Evolutionary conservation across 2,888 invertebrate genomes (phyloP).

Genomic region (Pemphredon lugubris): DNA sequence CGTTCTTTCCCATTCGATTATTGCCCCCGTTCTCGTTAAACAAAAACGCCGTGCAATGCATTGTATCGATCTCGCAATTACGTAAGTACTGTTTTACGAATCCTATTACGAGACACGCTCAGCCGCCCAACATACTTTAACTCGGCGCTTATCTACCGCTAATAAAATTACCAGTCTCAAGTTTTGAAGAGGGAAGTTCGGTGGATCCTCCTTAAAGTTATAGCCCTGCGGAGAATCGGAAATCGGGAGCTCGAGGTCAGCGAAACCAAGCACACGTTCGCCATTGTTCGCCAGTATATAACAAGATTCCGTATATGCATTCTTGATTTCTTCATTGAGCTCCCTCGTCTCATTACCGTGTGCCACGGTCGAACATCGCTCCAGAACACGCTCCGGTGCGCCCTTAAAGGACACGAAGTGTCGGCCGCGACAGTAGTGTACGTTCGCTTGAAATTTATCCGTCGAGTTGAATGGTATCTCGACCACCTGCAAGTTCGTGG

Average conservation of each 20-base stretch:
- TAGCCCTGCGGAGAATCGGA: conserved; percentile 81
- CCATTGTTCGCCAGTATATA: conserved; percentile 70
- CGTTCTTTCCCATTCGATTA: too few relatives aligned
- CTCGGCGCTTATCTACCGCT: not conserved
- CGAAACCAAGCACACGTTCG: conserved; percentile 82
- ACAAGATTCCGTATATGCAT: conserved; percentile 93
- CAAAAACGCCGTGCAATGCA: too few relatives aligned
- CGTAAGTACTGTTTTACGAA: too few relatives aligned
- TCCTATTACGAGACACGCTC: too few relatives aligned
- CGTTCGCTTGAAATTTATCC: conserved; percentile 85
- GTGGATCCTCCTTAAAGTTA: conserved; percentile 81
- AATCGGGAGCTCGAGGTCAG: conserved; percentile 83
- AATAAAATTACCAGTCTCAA: conserved; percentile 80
- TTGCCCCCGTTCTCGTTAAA: too few relatives aligned
- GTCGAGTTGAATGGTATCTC: conserved; percentile 87
- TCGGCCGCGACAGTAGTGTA: conserved; percentile 45
- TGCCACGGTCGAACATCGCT: conserved; percentile 97
- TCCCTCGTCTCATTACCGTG: conserved; percentile 89
- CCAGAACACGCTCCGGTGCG: conserved; percentile 98
- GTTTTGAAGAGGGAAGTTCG: conserved; percentile 82
- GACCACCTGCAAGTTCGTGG: conserved; percentile 15
- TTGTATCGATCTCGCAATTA: too few relatives aligned
- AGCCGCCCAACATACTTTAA: too few relatives aligned
- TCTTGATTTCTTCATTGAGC: conserved; percentile 82
- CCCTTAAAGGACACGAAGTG: conserved; percentile 92